These are phyloP conservation scores for Lepus townsendii DNA, from an alignment of 2,797 vertebrate genomes.

Conservation along the genomic window DNA sequence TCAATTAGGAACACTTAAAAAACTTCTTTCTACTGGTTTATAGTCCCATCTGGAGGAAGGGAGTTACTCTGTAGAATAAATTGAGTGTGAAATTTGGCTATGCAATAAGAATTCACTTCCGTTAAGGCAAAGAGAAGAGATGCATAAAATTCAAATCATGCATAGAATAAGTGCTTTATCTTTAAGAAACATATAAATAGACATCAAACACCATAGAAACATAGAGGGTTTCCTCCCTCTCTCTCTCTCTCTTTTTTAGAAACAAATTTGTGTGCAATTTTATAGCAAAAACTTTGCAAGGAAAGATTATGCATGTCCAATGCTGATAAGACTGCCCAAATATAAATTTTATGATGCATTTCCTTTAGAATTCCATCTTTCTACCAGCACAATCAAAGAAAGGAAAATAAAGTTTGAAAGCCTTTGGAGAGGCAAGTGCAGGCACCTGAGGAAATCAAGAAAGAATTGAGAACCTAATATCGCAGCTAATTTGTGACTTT, in stretches of 20 bases:
- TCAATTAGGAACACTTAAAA: slow-evolving; percentile 86
- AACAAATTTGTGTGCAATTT: slow-evolving; percentile 89
- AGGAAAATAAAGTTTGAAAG: slow-evolving; percentile 86
- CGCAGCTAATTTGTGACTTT: slow-evolving; percentile 85
- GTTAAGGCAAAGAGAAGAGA: slow-evolving; percentile 85
- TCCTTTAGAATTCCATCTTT: slow-evolving; percentile 88
- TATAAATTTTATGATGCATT: slow-evolving; percentile 88
- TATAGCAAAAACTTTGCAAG: slow-evolving; percentile 89
- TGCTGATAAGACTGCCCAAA: slow-evolving; percentile 89
- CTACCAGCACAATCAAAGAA: slow-evolving; percentile 85
- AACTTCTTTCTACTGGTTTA: slow-evolving; percentile 83
- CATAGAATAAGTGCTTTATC: slow-evolving; percentile 88
- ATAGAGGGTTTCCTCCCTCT: slow-evolving; percentile 75
- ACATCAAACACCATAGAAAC: slow-evolving; percentile 89
- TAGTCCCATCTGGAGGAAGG: slow-evolving; percentile 86
- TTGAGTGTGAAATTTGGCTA: slow-evolving; percentile 85
- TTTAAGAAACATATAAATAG: slow-evolving; percentile 91
- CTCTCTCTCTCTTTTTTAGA: slow-evolving; percentile 79
- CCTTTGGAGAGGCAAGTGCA: slow-evolving; percentile 84
- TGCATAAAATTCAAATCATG: slow-evolving; percentile 89
- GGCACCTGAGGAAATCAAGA: slow-evolving; percentile 82
- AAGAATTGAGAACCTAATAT: slow-evolving; percentile 86
- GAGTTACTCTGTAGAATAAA: slow-evolving; percentile 86
- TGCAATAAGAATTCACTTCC: slow-evolving; percentile 85
- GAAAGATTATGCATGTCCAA: slow-evolving; percentile 89